Percentiles rank a stretch among this genome's conserved stretches.
Conservation (phyloP, 1,140 invertebrate species). For the Euwallacea fornicatus region DNA sequence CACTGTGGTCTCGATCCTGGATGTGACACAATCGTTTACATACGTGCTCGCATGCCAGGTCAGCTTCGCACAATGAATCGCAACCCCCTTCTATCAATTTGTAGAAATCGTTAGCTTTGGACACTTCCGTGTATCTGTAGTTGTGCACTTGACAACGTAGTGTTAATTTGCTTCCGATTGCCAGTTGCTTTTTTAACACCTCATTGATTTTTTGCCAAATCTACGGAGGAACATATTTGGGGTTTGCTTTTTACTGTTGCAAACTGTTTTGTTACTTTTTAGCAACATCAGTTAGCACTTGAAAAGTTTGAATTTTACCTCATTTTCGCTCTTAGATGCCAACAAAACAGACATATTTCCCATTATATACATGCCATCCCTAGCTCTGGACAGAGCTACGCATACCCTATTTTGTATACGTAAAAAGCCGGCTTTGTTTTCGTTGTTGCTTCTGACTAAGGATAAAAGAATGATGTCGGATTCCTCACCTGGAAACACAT, state of each 20-base stretch:
- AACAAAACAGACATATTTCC: constrained; percentile 54
- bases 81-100: constrained; percentile 59
- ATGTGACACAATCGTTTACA: constrained; percentile 61
- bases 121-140: constrained; percentile 47
- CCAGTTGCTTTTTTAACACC: constrained; percentile 35
- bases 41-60: constrained; percentile 58
- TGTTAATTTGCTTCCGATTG: constrained; percentile 53
- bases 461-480: constrained; percentile 82
- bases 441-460: constrained; percentile 73
- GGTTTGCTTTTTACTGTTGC: too few species aligned
- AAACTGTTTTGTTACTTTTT: too few species aligned
- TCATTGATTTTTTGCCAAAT: constrained; percentile 26
- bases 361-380: constrained; percentile 67
- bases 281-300: not conserved
- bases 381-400: constrained; percentile 81
- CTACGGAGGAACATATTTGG: not conserved
- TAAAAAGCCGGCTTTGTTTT: constrained; percentile 77
- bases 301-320: constrained; percentile 31
- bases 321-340: constrained; percentile 32
- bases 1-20: constrained; percentile 55
- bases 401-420: constrained; percentile 75
- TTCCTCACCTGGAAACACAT: constrained; percentile 64
- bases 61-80: constrained; percentile 51
- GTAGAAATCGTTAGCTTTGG: constrained; percentile 53
- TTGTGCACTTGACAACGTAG: constrained; percentile 58